Conservation (phyloP, 2,888 invertebrate genomes). For the Ochlodes sylvanus region DNA sequence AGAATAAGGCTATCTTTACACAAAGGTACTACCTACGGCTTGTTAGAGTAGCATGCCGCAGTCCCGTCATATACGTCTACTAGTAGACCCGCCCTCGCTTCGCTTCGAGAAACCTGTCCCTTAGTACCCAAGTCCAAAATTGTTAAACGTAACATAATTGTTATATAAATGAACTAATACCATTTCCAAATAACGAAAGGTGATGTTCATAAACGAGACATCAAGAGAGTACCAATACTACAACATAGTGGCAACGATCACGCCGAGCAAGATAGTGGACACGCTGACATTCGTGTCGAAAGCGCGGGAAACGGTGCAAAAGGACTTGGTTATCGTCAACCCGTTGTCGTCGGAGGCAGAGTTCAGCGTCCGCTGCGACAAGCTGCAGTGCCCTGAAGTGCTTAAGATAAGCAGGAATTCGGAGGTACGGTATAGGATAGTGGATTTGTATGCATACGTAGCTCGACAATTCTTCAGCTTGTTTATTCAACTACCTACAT, state of each 20-base stretch:
- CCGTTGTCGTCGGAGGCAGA: slow-evolving; percentile 60
- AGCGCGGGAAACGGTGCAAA: slow-evolving; percentile 68
- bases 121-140: no score
- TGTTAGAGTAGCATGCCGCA: no score
- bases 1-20: no score
- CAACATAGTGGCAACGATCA: slow-evolving; percentile 60
- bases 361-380: slow-evolving; percentile 58
- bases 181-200: slow-evolving; percentile 50
- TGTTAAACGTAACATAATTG: no score
- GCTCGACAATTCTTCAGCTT: no score
- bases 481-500: no score
- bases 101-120: no score
- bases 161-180: no score
- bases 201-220: slow-evolving; percentile 66
- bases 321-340: slow-evolving; percentile 63
- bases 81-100: no score
- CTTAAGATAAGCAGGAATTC: slow-evolving; percentile 64
- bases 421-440: slow-evolving; percentile 56
- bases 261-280: slow-evolving; percentile 64
- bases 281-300: slow-evolving; percentile 63
- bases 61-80: no score
- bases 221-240: slow-evolving; percentile 75
- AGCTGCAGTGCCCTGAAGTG: slow-evolving; percentile 57
- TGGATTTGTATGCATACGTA: no score
- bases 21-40: no score